Conservation (phyloP, 2,113 vertebrate species). For the Bufo bufo region DNA sequence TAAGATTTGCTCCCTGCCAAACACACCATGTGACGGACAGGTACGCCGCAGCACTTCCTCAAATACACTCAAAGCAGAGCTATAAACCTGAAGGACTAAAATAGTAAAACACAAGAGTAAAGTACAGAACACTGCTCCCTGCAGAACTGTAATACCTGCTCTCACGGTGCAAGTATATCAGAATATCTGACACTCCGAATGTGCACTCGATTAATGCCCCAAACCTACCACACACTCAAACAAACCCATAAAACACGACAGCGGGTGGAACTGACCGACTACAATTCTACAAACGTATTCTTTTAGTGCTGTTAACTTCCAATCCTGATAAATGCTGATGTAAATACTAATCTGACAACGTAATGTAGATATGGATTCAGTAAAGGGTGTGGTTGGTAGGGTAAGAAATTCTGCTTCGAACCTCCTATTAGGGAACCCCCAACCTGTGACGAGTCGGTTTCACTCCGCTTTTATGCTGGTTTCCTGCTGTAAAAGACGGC, state of each 20-base stretch:
- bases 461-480: too few species aligned
- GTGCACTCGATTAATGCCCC: background rate
- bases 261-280: too few species aligned
- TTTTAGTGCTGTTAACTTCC: background rate
- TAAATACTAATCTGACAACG: background rate
- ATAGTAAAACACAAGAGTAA: background rate
- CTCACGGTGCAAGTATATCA: background rate
- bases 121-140: background rate
- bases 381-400: too few species aligned
- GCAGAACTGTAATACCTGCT: background rate
- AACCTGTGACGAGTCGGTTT: too few species aligned
- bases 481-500: too few species aligned
- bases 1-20: background rate
- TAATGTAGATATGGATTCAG: too few species aligned
- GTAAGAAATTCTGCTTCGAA: too few species aligned
- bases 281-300: too few species aligned
- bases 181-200: background rate
- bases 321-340: background rate
- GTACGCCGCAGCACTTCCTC: background rate
- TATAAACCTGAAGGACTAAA: background rate
- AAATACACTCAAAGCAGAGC: background rate
- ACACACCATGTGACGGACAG: conserved; percentile 22
- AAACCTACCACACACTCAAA: background rate
- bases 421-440: too few species aligned
- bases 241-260: background rate